These are phyloP conservation scores for Chorisops tibialis DNA, from an alignment of 2,888 invertebrate species.

Conservation along the genomic window DNA sequence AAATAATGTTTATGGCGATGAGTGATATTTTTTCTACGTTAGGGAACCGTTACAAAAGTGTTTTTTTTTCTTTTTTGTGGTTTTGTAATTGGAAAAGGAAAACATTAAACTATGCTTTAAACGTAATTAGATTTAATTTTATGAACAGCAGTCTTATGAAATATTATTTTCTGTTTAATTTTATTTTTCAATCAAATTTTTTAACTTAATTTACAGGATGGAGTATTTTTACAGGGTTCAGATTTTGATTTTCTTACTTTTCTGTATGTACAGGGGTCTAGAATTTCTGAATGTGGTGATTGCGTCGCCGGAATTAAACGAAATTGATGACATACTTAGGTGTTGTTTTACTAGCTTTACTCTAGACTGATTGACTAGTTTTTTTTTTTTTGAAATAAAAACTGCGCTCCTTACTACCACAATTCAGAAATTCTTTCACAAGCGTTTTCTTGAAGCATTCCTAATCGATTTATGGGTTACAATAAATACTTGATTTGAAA, in stretches of 20 bases:
- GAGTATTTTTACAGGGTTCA: conserved; percentile 5
- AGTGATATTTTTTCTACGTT: too few relatives aligned
- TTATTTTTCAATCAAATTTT: conserved; percentile 6
- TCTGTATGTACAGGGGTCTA: not conserved
- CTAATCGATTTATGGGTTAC: not conserved
- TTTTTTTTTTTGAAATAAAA: not conserved
- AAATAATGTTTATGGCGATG: too few relatives aligned
- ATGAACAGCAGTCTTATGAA: conserved; percentile 21
- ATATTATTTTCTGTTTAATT: not conserved
- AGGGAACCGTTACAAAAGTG: too few relatives aligned
- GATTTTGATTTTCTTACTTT: not conserved
- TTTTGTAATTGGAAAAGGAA: too few relatives aligned
- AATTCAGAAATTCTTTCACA: not conserved
- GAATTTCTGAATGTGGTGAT: not conserved
- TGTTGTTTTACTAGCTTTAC: too few relatives aligned
- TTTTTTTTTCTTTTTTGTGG: too few relatives aligned
- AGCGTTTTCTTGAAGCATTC: conserved; percentile 14
- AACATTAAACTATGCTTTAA: too few relatives aligned
- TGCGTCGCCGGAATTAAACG: not conserved
- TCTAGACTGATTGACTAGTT: not conserved
- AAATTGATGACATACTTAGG: too few relatives aligned
- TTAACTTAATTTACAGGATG: not conserved
- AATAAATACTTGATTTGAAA: not conserved
- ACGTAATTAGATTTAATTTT: not conserved
- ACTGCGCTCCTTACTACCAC: not conserved